Conservation (phyloP, 2,888 invertebrate genomes). For the Cheilosia variabilis region DNA sequence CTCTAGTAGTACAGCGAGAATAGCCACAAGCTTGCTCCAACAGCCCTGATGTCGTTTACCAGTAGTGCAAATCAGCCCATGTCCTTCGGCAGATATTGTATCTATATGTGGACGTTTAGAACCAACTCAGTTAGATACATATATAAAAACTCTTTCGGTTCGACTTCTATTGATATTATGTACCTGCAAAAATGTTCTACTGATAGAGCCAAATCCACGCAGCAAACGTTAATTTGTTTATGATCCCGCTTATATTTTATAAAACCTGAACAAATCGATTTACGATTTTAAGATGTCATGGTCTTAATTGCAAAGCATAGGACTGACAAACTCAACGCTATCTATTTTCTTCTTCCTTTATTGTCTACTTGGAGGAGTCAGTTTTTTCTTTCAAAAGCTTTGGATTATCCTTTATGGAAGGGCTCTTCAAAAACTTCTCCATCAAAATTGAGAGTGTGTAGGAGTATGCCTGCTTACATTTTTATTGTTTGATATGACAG, state of each 20-base stretch:
- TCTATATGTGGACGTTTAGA: not conserved
- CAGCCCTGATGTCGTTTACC: not conserved
- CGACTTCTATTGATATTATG: not conserved
- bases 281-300: no score
- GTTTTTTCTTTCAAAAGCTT: not conserved
- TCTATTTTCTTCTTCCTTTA: not conserved
- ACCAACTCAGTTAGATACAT: constrained; percentile 8
- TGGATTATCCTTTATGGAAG: not conserved
- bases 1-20: constrained; percentile 1
- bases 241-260: no score
- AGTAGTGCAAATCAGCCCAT: not conserved
- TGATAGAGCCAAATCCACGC: no score
- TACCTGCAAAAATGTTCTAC: not conserved
- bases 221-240: no score
- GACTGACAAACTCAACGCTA: no score
- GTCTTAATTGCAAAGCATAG: no score
- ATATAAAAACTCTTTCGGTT: not conserved
- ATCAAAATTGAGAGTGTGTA: not conserved
- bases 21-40: constrained; percentile 31
- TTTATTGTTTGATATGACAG: constrained; percentile 4
- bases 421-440: not conserved
- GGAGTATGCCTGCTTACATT: not conserved
- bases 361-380: not conserved
- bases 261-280: no score
- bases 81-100: constrained; percentile 14